phyloP scores from a whole-genome alignment of 2,113 vertebrate species.

The Myodes glareolus region DNA sequence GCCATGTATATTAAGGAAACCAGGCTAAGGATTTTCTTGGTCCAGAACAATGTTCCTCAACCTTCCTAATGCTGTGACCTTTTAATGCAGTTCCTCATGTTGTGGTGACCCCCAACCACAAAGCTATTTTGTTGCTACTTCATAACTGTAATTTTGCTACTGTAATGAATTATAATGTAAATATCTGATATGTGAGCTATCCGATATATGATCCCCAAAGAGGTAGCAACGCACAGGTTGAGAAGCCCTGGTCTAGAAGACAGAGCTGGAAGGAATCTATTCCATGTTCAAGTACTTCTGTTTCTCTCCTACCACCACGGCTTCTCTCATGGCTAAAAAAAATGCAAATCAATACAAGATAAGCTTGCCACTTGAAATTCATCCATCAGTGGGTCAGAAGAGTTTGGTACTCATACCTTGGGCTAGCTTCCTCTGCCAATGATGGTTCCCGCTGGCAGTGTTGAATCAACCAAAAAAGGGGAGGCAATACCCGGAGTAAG shows the following conservation, averaged over 20 bases:
- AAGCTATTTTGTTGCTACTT: background rate
- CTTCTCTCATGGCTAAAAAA: background rate
- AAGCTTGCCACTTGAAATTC: background rate
- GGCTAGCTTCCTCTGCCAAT: background rate
- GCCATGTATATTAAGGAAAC: background rate
- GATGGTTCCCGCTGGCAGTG: background rate
- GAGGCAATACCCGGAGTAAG: background rate
- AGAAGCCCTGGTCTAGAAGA: background rate
- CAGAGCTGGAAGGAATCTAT: too few relatives aligned
- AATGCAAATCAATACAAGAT: background rate
- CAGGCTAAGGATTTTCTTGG: too few relatives aligned
- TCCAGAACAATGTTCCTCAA: background rate
- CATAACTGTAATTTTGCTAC: background rate
- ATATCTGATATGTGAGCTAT: background rate
- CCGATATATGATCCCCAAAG: background rate
- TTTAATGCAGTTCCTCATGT: background rate
- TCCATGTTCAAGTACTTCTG: background rate
- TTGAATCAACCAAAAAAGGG: background rate
- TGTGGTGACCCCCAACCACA: background rate
- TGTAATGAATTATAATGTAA: background rate
- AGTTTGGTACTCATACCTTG: background rate
- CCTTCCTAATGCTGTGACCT: background rate
- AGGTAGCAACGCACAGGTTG: background rate
- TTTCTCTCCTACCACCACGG: background rate
- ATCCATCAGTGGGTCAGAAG: background rate